Conservation (phyloP, 1,140 invertebrate species). For the Formica selysi region DNA sequence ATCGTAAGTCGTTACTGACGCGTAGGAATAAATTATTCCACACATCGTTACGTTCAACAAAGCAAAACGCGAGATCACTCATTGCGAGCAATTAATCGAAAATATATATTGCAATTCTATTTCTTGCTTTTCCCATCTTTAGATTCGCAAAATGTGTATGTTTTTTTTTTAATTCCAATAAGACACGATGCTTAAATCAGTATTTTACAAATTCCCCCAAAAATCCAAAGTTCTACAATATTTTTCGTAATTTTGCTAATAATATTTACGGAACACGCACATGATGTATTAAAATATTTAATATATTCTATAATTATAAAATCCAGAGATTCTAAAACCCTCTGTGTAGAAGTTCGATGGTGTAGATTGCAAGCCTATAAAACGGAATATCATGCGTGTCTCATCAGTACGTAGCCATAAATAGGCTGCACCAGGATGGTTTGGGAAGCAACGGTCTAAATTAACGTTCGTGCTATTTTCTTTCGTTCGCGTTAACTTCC, state of each 20-base stretch:
- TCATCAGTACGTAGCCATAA: slow-evolving; percentile 21
- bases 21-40: slow-evolving; percentile 32
- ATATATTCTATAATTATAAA: not conserved
- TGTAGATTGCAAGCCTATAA: not conserved
- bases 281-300: not conserved
- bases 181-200: not conserved
- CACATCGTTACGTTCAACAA: slow-evolving; percentile 13
- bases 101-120: not conserved
- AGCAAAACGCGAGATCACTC: not conserved
- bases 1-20: slow-evolving; percentile 18
- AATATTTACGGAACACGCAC: not conserved
- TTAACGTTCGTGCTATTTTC: slow-evolving; percentile 35
- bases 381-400: slow-evolving; percentile 44
- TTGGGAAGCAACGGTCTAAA: slow-evolving; percentile 46
- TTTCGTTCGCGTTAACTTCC: slow-evolving; percentile 41
- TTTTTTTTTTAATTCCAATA: not conserved
- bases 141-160: not conserved
- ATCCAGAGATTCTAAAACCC: not conserved
- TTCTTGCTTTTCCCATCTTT: not conserved
- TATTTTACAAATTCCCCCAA: not conserved
- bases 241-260: not conserved
- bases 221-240: not conserved
- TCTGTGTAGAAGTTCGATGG: not conserved
- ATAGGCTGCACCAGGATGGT: slow-evolving; percentile 36
- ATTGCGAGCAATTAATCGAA: slow-evolving; percentile 3